phyloP scores from a whole-genome alignment of 1,140 invertebrate genomes.

The Sipha flava region DNA sequence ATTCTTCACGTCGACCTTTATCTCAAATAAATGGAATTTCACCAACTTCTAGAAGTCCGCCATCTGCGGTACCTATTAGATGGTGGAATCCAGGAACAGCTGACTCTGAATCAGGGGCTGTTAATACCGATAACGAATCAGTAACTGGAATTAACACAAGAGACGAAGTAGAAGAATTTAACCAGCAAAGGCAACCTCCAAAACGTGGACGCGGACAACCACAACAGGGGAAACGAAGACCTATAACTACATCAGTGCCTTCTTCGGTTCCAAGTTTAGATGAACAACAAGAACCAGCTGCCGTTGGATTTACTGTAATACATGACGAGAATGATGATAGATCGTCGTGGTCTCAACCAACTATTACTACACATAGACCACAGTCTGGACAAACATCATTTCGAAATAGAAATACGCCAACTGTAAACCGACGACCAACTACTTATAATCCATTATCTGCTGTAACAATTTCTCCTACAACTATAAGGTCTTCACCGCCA shows the following conservation, averaged over 20 bases:
- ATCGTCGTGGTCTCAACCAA: neutral
- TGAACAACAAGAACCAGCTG: neutral
- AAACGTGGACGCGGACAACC: neutral
- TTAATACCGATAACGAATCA: neutral
- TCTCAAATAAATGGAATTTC: neutral
- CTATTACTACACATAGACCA: conserved; percentile 4
- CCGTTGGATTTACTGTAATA: neutral
- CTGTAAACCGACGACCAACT: neutral
- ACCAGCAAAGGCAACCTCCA: neutral
- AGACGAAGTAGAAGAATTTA: neutral
- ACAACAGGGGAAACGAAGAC: neutral
- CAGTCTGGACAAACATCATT: neutral
- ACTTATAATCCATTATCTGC: neutral
- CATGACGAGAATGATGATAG: neutral
- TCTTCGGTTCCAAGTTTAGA: neutral
- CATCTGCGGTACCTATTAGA: neutral
- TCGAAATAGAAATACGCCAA: neutral
- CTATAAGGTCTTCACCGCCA: neutral
- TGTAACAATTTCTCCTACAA: neutral
- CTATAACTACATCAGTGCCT: neutral
- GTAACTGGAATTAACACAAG: neutral
- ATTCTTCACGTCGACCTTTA: neutral
- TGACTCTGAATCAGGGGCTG: neutral
- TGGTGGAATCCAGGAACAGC: neutral
- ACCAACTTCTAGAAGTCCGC: neutral